A percentile compares a stretch with the other conserved stretches of the same genome.
These are phyloP conservation scores for Bergia puertoricense DNA, from an alignment of 92 coral and sea anemone genomes.

Conservation along the genomic window DNA sequence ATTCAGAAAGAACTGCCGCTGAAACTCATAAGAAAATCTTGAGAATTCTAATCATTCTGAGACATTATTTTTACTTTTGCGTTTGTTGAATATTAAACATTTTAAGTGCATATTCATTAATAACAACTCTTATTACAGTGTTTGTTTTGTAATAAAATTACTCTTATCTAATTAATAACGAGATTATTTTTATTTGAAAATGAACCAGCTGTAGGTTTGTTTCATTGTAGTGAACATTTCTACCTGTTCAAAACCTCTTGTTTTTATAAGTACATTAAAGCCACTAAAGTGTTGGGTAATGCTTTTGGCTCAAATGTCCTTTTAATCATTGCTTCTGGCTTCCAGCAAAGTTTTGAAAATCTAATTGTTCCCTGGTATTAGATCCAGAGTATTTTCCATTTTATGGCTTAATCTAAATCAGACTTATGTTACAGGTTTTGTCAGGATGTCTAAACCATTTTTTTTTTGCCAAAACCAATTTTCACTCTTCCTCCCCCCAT, in stretches of 20 bases:
- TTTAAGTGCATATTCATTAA: background rate
- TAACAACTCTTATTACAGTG: background rate
- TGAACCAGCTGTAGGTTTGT: conserved; percentile 12
- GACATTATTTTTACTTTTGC: background rate
- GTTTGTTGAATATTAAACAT: background rate
- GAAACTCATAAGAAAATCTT: background rate
- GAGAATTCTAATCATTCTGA: background rate
- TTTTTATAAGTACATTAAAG: background rate
- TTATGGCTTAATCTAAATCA: background rate
- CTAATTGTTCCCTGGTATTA: no score
- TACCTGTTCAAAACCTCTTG: background rate
- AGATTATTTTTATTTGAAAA: background rate
- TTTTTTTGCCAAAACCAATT: background rate
- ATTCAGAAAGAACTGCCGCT: background rate
- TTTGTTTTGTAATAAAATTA: conserved; percentile 14
- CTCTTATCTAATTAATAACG: background rate
- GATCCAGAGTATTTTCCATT: no score
- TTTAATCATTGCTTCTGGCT: background rate
- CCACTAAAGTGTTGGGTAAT: background rate
- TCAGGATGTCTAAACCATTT: background rate
- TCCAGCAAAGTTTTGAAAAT: no score
- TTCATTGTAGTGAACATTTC: background rate
- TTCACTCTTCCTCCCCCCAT: no score
- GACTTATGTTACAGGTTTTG: background rate
- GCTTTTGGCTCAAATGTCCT: no score